Base-by-base conservation (phyloP, 2,797 vertebrate species). In the Cossypha caffra region DNA sequence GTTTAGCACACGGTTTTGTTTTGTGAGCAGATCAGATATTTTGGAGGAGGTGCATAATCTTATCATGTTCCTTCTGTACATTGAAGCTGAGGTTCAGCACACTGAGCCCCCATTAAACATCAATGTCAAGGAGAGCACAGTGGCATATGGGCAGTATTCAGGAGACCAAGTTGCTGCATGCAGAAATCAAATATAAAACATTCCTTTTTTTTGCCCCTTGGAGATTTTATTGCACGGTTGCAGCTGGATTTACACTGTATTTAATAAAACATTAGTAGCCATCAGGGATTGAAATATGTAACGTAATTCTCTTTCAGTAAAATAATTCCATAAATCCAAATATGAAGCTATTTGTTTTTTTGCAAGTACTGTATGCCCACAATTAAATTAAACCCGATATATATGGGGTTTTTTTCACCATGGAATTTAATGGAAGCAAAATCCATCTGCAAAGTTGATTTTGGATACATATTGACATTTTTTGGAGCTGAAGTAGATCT, bases 251-350 rank as follows among this genome's bases (percentile, higher is more conserved):
- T 97, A 96, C 97, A 97, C 90, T 95, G 96, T 97, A 98, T 98
- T 98, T 98, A 98, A 98, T 98, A 98, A 98, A 98, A 98, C 94
- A 98, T 97, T 98, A 98, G 97, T 96, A 97, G 97, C 73, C 98
- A 98, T 96, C 78, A 90, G 97, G 97, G 98, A 96, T 96, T 98
- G 97, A 98, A 98, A 98, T 97, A 98, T 97, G 97, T 98, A 98
- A 98, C 90, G 82, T 97, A 98, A 98, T 98, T 98, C 97, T 94
- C 83, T 98, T 98, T 98, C 97, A 95, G 97, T 98, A 97, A 98
- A 98, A 97, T 97, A 97, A 97, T 98, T 98, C 97, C 96, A 98
- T 98, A 98, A 98, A 98, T 98, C 97, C 94, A 98, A 98, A 98
- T 97, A 97, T 92, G 96, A 97, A 97, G 82, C 59, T 83, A 28